Evolutionary conservation across 2,888 invertebrate genomes (phyloP), one percentile per base, ranked within the genome.

Genomic region (Altica lythri): DNA sequence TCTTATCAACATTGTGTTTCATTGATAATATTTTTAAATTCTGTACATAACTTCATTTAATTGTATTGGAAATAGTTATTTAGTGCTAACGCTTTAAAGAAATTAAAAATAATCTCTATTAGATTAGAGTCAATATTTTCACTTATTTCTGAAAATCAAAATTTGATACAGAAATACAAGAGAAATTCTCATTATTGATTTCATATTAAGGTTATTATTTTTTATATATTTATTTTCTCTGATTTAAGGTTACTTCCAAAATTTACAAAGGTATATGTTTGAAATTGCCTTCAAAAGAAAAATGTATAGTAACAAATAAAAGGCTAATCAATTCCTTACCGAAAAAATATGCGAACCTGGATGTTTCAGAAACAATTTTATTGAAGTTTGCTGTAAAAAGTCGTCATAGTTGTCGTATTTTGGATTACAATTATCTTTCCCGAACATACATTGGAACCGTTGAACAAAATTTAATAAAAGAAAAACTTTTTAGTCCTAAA

Each of bases 361-460:
- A 64, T 38, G 76, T 80, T 10, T 78, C 79, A 53, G 67, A 79
- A 57, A 37, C 79, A 22, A 65, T 86, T 63, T 71, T 72, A 53
- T 74, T 77, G 61, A 77, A 79, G 29, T 81, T 81, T 61, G 78
- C 79, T 0, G 62, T 78, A 12, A 82, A 81, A 72, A 62, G 75
- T 1, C 68, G 55, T 16, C 78, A 79, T 56, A 69, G 69, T 19
- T 80, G 80, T 17, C 81, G 89, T 16, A 76, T 91, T 1, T 70
- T 89, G 0, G 79, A 82, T 49, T 90, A 87, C 76, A 83, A 86
- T 72, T 74, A 80, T 17, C 78, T 86, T 35, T 87, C 89, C 67
- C 80, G 80, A 57, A 68, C 82, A 19, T 90, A 86, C 73, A 79
- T 87, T 5, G 86, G 90, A 66, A 81, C 85, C 1, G 85, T 87